Evolutionary conservation across 1,140 invertebrate genomes (phyloP).

Genomic region (Drosophila punjabiensis): DNA sequence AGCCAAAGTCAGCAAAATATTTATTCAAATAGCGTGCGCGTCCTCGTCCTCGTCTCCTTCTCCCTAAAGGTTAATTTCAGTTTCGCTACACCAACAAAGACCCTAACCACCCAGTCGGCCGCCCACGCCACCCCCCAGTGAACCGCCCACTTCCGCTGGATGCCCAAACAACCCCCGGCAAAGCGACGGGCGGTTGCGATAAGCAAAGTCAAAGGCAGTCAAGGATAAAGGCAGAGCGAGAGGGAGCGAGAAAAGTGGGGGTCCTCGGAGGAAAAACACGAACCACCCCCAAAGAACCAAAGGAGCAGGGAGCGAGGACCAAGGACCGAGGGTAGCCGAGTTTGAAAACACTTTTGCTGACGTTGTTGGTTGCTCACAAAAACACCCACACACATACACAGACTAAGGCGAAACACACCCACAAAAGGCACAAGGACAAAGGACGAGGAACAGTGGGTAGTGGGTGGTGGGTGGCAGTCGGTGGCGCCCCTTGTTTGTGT

Average conservation of each 20-base stretch:
- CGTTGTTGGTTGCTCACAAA: slow-evolving; percentile 60
- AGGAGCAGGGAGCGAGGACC: slow-evolving; percentile 23
- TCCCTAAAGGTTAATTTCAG: slow-evolving; percentile 82
- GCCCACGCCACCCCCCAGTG: slow-evolving; percentile 16
- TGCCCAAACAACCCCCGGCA: slow-evolving; percentile 62
- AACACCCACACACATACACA: slow-evolving; percentile 1
- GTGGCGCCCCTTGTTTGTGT: slow-evolving; percentile 38
- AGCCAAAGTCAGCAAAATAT: slow-evolving; percentile 82
- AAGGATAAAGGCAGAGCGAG: slow-evolving; percentile 64
- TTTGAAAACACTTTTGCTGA: slow-evolving; percentile 81
- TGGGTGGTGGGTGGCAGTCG: slow-evolving; percentile 6
- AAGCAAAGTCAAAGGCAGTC: slow-evolving; percentile 80
- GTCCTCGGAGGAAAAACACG: slow-evolving; percentile 27
- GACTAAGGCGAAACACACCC: slow-evolving; percentile 26
- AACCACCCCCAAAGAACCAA: slow-evolving; percentile 55
- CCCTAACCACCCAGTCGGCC: slow-evolving; percentile 7
- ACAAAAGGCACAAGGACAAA: slow-evolving; percentile 20
- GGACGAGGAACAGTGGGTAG: background rate
- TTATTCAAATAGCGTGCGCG: slow-evolving; percentile 80
- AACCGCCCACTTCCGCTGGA: slow-evolving; percentile 58
- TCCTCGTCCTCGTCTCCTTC: slow-evolving; percentile 17
- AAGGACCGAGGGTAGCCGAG: slow-evolving; percentile 55
- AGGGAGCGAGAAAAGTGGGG: slow-evolving; percentile 4
- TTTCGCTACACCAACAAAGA: slow-evolving; percentile 58
- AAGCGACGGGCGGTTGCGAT: slow-evolving; percentile 63